Base-by-base conservation (phyloP, 2,888 invertebrate species). In the Orthosia cruda region DNA sequence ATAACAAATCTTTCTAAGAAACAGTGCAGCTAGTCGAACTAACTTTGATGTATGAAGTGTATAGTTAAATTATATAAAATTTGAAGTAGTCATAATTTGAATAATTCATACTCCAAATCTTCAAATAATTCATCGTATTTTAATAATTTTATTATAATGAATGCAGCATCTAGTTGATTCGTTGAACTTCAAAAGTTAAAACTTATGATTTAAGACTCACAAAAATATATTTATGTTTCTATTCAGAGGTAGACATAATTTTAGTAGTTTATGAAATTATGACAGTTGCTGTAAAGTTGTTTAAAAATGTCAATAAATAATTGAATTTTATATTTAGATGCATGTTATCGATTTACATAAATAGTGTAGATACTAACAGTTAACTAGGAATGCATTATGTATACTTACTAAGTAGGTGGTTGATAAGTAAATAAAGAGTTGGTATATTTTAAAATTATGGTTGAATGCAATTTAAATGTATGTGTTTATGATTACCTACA, bases 201-300 rank as follows among this genome's bases (percentile, higher is more conserved):
- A 71, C 40, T 52, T 45, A 9, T 61, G 61, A 85, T 78, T 81
- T 61, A 78, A 54, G 54, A 65, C 65, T 63, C 23, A 74, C 64
- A 78, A 71, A 77, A 73, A 75, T 62, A 54, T 57, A 83, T 80
- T 74, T 69, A 83, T 80, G 70, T 59, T 65, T 74, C 58, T 68
- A 78, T 76, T 74, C 59, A 59, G 59, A 63, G 23, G 45, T 59
- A 16, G 55, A 70, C 50, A 86, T 79, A 64, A 64, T 79, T 71
- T 77, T 70, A 20, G 54, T 80, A 68, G 32, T 85, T 77, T 77
- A 81, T 75, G 65, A 68, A 79, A 79, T 71, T 74, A 66, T 79
- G 87, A 77, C 69, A 65, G 62, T 23, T 62, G 61, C 23, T 72
- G 74, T 83, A 63, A 74, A 74, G 64, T 64, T 58, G 69, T 77